Evolutionary conservation across 1,140 invertebrate genomes (phyloP).

Genomic region (Bombus superbus): DNA sequence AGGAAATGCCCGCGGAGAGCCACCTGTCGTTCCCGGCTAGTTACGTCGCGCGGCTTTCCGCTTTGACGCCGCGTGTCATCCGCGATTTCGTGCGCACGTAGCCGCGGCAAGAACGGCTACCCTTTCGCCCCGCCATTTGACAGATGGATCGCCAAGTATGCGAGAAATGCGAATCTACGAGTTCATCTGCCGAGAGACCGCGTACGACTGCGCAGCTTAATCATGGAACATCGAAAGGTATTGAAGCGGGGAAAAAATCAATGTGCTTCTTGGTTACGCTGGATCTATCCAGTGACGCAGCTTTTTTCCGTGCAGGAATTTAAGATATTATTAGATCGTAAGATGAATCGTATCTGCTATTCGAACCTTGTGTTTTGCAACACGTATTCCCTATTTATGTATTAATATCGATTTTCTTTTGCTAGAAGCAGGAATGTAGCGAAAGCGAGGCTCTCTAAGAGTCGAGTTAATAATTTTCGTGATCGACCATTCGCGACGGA

Average conservation of each 20-base stretch:
- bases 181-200: neutral
- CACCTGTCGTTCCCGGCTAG: constrained; percentile 60
- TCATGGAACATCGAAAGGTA: neutral
- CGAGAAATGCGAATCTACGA: constrained; percentile 8
- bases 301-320: neutral
- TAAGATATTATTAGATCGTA: neutral
- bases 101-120: neutral
- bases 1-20: constrained; percentile 48
- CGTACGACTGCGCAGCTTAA: neutral
- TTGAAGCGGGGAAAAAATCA: neutral
- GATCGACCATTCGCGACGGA: too few species aligned
- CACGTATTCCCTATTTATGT: neutral
- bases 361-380: neutral
- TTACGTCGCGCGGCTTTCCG: constrained; percentile 68
- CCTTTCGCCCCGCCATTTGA: neutral
- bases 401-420: too few species aligned
- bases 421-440: too few species aligned
- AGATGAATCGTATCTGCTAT: neutral
- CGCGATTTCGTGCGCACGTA: constrained; percentile 72
- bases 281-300: neutral
- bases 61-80: constrained; percentile 76
- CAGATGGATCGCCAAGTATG: constrained; percentile 10
- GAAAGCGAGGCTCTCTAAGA: too few species aligned
- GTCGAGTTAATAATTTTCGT: too few species aligned
- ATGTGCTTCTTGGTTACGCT: neutral